These are phyloP conservation scores for Spodoptera exigua DNA, from an alignment of 2,888 invertebrate genomes.

Conservation along the genomic window DNA sequence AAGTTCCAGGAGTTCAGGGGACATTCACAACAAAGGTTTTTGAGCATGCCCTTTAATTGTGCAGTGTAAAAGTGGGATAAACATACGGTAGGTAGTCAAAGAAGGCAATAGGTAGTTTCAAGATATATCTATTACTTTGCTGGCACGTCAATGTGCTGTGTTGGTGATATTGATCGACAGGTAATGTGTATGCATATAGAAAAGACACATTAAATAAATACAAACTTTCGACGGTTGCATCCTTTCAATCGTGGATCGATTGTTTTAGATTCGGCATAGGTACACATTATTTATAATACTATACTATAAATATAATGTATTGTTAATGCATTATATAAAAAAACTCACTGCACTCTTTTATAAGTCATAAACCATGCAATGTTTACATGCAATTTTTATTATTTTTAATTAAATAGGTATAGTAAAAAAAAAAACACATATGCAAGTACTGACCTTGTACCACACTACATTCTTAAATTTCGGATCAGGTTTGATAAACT, in stretches of 20 bases:
- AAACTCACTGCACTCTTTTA: constrained; percentile 72
- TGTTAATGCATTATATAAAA: constrained; percentile 71
- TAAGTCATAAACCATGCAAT: constrained; percentile 80
- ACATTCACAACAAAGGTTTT: constrained; percentile 74
- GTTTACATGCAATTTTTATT: constrained; percentile 77
- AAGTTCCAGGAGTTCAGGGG: constrained; percentile 70
- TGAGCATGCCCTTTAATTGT: constrained; percentile 85
- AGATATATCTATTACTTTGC: constrained; percentile 31
- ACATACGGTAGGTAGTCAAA: constrained; percentile 38
- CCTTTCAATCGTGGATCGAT: constrained; percentile 45
- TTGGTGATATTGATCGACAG: constrained; percentile 28
- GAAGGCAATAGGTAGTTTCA: constrained; percentile 55
- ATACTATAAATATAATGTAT: constrained; percentile 40
- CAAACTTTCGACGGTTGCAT: constrained; percentile 45
- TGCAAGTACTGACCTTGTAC: constrained; percentile 80
- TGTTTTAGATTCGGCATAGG: constrained; percentile 43
- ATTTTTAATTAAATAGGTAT: constrained; percentile 56
- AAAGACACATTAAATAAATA: constrained; percentile 57
- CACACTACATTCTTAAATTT: constrained; percentile 72
- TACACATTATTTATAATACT: constrained; percentile 50
- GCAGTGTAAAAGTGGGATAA: constrained; percentile 71
- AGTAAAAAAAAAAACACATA: constrained; percentile 68
- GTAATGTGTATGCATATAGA: constrained; percentile 26
- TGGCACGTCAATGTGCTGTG: constrained; percentile 43
- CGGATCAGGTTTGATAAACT: constrained; percentile 68